phyloP scores from a whole-genome alignment of 1,140 invertebrate genomes.

The Drosophila biarmipes region DNA sequence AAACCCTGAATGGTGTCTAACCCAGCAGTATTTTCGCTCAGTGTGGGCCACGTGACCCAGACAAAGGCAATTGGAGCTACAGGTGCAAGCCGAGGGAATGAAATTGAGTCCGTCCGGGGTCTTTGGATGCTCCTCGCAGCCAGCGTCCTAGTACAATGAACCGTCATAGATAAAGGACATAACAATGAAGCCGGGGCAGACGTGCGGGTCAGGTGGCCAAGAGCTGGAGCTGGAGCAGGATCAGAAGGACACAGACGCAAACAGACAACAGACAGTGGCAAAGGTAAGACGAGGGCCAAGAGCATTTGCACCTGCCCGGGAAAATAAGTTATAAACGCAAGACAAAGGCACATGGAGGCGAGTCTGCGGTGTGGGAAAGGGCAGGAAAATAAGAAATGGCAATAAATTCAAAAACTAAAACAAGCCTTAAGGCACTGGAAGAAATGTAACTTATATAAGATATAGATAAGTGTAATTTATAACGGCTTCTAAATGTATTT shows the following conservation, averaged over 20 bases:
- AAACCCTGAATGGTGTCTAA: background rate
- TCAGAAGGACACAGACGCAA: slow-evolving; percentile 1
- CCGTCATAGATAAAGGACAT: slow-evolving; percentile 80
- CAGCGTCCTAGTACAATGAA: slow-evolving; percentile 65
- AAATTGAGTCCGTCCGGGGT: slow-evolving; percentile 31
- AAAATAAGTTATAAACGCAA: slow-evolving; percentile 80
- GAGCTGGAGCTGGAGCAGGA: too few species aligned
- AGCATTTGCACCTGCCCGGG: slow-evolving; percentile 73
- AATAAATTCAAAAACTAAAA: slow-evolving; percentile 83
- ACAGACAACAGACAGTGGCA: slow-evolving; percentile 13
- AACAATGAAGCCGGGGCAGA: slow-evolving; percentile 76
- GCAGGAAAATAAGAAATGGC: slow-evolving; percentile 72
- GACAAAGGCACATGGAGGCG: slow-evolving; percentile 51
- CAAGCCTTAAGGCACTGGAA: slow-evolving; percentile 37
- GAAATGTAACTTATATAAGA: too few species aligned
- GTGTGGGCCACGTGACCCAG: slow-evolving; percentile 63
- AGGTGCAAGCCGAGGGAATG: slow-evolving; percentile 48
- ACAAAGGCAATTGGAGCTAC: slow-evolving; percentile 55
- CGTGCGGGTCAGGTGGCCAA: slow-evolving; percentile 52
- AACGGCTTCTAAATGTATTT: too few species aligned
- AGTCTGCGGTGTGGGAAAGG: slow-evolving; percentile 21
- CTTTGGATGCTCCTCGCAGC: slow-evolving; percentile 13
- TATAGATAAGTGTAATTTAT: too few species aligned
- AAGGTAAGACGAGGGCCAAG: slow-evolving; percentile 36
- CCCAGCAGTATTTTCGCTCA: background rate